phyloP scores from a whole-genome alignment of 2,797 vertebrate species.

The Paedocypris micromegethes region DNA sequence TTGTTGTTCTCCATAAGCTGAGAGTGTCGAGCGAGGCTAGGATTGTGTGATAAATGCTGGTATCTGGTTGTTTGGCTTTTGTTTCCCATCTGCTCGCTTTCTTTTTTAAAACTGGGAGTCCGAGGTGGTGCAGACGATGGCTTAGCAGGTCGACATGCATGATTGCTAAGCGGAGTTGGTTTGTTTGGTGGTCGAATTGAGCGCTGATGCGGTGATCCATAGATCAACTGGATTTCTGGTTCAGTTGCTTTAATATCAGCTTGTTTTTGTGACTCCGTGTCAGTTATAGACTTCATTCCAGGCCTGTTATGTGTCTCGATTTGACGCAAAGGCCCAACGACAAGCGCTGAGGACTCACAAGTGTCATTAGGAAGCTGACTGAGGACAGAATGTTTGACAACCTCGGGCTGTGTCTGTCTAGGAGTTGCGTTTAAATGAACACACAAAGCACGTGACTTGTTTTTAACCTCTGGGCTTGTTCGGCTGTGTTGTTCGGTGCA shows the following conservation, averaged over 20 bases:
- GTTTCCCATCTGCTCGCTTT: constrained; percentile 24
- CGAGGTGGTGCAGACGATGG: constrained; percentile 27
- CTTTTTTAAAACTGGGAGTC: constrained; percentile 35
- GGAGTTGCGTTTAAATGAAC: constrained; percentile 7
- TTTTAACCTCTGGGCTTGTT: constrained; percentile 12
- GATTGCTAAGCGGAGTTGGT: neutral
- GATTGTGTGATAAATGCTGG: constrained; percentile 20
- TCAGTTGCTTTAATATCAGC: constrained; percentile 5
- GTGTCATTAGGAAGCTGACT: constrained; percentile 23
- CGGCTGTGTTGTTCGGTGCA: constrained; percentile 16
- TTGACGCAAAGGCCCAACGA: constrained; percentile 10
- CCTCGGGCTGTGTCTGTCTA: constrained; percentile 14
- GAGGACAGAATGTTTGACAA: constrained; percentile 15
- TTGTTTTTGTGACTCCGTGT: constrained; percentile 9
- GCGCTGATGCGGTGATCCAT: constrained; percentile 16
- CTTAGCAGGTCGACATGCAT: constrained; percentile 27
- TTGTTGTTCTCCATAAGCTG: neutral
- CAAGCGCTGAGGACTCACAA: constrained; percentile 29
- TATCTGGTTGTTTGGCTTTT: constrained; percentile 27
- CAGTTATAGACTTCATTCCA: constrained; percentile 13
- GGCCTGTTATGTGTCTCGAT: neutral
- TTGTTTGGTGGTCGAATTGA: constrained; percentile 17
- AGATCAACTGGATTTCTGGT: constrained; percentile 4
- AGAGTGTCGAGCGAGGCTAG: constrained; percentile 43
- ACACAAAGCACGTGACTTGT: neutral